Base-by-base conservation (phyloP, 2,113 vertebrate genomes). In the Emydocephalus ijimae region DNA sequence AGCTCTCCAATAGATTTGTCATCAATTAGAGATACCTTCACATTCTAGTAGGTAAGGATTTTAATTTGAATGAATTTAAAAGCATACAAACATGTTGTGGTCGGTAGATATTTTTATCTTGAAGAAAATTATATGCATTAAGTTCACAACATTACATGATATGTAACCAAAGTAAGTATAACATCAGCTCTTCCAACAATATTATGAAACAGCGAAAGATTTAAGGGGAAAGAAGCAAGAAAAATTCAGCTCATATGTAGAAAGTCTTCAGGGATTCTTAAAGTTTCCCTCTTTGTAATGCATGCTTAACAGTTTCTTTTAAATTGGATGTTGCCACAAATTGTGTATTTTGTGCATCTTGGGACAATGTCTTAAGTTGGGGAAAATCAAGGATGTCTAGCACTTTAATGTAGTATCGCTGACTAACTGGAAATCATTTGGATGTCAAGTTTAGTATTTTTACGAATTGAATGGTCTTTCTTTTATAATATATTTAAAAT, bases 401-500 rank as follows among this genome's bases (percentile, higher is more conserved):
- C 97, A 97, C 97, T 97, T 97, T 97, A 97, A 94, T 94, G 93
- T 95, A 96, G 94, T 96, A 93, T 95, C 93, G 95, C 96, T 93
- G 93, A 96, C 97, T 96, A 96, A 95, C 26, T 93, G 64, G 91
- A 94, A 95, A 88, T 93, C 94, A 95, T 96, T 95, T 87, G 91
- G 96, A 95, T 94, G 90, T 89, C 93, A 95, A 93, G 94, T 95
- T 92, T 96, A 90, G 95, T 97, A 97, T 97, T 97, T 97, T 95
- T 96, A 95, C 89, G 94, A 95, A 94, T 93, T 95, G 95, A 93
- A 96, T 96, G 92, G 93, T 95, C 94, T 95, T 96, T 96, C 94
- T 97, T 96, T 96, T 96, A 55, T 96, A 97, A 97, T 96, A 96
- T 96, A 96, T 95, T 95, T 97, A 95, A 97, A 90, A 94, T 97